Evolutionary conservation across 2,797 vertebrate genomes (phyloP).

Genomic region (Cheirogaleus major): DNA sequence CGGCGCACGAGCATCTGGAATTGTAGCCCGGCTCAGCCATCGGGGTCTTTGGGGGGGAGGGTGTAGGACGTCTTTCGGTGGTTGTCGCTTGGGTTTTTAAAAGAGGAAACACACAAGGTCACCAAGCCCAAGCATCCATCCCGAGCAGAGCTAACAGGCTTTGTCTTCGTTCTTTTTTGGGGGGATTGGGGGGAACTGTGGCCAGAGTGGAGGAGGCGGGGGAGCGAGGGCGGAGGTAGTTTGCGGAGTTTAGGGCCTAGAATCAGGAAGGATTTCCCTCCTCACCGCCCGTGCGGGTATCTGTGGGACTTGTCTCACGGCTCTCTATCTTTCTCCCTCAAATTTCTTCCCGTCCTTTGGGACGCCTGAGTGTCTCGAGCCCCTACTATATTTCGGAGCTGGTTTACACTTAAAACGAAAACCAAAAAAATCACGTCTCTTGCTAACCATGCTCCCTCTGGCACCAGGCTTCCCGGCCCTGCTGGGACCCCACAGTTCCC

Average conservation of each 20-base stretch:
- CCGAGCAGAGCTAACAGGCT: background rate
- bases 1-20: fast-evolving
- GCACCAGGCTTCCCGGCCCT: background rate
- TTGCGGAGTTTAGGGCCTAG: background rate
- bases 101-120: background rate
- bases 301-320: background rate
- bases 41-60: background rate
- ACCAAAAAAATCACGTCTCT: conserved; percentile 84
- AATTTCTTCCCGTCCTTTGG: background rate
- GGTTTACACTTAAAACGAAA: conserved; percentile 82
- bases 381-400: conserved; percentile 60
- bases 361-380: conserved; percentile 38
- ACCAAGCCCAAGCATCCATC: background rate
- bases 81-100: background rate
- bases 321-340: background rate
- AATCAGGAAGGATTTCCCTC: background rate
- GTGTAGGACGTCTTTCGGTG: background rate
- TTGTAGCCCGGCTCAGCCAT: background rate
- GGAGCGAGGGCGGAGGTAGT: background rate
- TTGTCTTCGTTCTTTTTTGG: background rate
- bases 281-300: fast-evolving
- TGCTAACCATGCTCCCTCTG: background rate
- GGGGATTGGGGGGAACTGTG: background rate
- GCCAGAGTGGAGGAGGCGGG: background rate
- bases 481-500: background rate